Conservation (phyloP, 2,797 vertebrate genomes). For the Furcifer pardalis region DNA sequence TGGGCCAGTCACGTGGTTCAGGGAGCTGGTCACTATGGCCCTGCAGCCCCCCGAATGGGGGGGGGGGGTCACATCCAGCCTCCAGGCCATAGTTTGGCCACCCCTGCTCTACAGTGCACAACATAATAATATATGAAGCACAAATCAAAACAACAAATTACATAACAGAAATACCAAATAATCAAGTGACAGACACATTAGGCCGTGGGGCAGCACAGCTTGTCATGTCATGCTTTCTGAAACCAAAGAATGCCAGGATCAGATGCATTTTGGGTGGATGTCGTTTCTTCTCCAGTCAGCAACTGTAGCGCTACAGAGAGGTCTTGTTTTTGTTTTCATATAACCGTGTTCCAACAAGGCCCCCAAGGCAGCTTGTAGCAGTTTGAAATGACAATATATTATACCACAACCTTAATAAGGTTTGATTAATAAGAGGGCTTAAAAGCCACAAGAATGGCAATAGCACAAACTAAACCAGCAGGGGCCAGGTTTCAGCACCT, state of each 20-base stretch:
- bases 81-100: too few species aligned
- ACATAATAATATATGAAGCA: too few species aligned
- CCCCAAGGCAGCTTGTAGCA: background rate
- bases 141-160: too few species aligned
- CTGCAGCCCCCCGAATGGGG: too few species aligned
- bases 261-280: background rate
- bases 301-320: background rate
- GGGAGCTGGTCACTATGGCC: too few species aligned
- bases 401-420: slow-evolving; percentile 1
- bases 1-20: too few species aligned
- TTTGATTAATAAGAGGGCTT: slow-evolving; percentile 1
- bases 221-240: background rate
- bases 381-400: background rate
- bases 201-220: background rate
- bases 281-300: background rate
- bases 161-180: too few species aligned
- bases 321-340: background rate
- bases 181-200: background rate
- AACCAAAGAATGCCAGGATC: background rate
- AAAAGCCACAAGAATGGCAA: background rate
- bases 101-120: too few species aligned
- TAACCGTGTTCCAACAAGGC: background rate
- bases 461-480: background rate
- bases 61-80: too few species aligned
- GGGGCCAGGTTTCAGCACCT: background rate